A percentile compares a stretch with the other conserved stretches of the same genome.
These are phyloP conservation scores for Harpagoxenus sublaevis DNA, from an alignment of 2,888 invertebrate species.

Conservation along the genomic window DNA sequence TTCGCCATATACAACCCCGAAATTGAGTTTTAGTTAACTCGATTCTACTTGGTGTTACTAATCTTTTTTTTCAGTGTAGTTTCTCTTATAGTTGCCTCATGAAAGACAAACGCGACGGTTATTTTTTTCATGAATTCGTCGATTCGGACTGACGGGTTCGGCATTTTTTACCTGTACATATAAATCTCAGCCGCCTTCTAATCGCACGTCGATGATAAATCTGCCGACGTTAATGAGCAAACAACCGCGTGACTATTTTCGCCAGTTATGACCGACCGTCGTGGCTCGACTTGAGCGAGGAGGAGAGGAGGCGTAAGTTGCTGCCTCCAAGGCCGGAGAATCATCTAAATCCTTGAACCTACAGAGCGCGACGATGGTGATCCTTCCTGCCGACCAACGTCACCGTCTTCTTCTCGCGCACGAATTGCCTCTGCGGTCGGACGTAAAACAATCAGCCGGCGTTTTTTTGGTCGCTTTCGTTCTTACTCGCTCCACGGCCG, in stretches of 20 bases:
- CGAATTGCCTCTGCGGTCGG: constrained; percentile 81
- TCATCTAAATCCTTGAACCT: constrained; percentile 57
- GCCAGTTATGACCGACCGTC: constrained; percentile 5
- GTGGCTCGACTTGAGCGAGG: not conserved
- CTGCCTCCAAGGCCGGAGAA: constrained; percentile 49
- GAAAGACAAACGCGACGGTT: not conserved
- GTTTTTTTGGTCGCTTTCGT: constrained; percentile 74
- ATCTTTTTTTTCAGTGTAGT: not conserved
- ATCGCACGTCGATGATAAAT: constrained; percentile 29
- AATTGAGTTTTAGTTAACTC: no score
- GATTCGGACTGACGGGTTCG: not conserved
- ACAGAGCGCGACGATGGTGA: constrained; percentile 43
- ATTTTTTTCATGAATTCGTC: not conserved
- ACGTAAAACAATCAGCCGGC: constrained; percentile 80
- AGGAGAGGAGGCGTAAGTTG: constrained; percentile 4
- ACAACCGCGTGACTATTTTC: constrained; percentile 29
- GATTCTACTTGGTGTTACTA: no score
- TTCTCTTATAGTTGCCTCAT: not conserved
- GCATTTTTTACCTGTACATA: not conserved
- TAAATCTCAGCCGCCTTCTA: constrained; percentile 19
- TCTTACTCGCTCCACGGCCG: constrained; percentile 72
- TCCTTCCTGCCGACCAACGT: constrained; percentile 59
- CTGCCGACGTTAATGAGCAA: constrained; percentile 25
- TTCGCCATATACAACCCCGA: no score
- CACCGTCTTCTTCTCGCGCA: constrained; percentile 66